Percentiles rank a stretch among this genome's conserved stretches.
These are phyloP conservation scores for Thelohanellus kitauei DNA, from an alignment of 30 jellyfish, hydroid and myxozoan genomes.

Conservation along the genomic window DNA sequence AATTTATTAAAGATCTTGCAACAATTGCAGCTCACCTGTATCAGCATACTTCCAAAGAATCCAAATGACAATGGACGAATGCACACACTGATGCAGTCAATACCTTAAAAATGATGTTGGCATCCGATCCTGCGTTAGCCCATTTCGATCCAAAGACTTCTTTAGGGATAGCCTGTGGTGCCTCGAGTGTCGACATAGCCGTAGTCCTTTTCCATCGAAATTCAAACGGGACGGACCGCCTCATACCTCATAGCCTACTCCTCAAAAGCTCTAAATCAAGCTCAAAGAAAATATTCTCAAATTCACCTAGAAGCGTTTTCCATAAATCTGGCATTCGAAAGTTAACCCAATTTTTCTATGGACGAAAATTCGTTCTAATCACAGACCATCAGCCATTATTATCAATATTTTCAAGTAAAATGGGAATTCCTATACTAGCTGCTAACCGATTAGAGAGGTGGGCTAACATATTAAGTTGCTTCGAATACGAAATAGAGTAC, in stretches of 20 bases:
- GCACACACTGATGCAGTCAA: constrained; percentile 4
- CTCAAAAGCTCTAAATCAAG: constrained; percentile 4
- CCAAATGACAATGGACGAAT: constrained; percentile 8
- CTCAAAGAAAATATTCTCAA: constrained; percentile 9
- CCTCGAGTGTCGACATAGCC: constrained; percentile 4
- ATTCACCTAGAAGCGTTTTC: constrained; percentile 7
- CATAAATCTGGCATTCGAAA: constrained; percentile 1
- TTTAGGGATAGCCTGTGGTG: constrained; percentile 11
- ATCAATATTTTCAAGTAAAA: constrained; percentile 7
- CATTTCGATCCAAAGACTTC: constrained; percentile 6
- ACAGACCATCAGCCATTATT: constrained; percentile 11
- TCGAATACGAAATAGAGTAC: constrained; percentile 6
- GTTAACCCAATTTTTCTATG: constrained; percentile 6
- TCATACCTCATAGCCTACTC: constrained; percentile 4
- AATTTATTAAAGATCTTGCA: too few species aligned
- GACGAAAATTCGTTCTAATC: constrained; percentile 6
- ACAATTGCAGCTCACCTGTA: too few species aligned
- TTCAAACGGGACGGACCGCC: constrained; percentile 9
- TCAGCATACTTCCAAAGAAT: too few species aligned
- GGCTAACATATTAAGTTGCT: constrained; percentile 9
- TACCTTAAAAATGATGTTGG: constrained; percentile 1
- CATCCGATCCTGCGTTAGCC: constrained; percentile 8
- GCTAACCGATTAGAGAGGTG: constrained; percentile 10
- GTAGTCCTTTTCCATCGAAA: constrained; percentile 10
- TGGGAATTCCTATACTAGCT: constrained; percentile 4